These are phyloP conservation scores for Mionectes macconnelli DNA, from an alignment of 2,113 vertebrate species.

Conservation along the genomic window DNA sequence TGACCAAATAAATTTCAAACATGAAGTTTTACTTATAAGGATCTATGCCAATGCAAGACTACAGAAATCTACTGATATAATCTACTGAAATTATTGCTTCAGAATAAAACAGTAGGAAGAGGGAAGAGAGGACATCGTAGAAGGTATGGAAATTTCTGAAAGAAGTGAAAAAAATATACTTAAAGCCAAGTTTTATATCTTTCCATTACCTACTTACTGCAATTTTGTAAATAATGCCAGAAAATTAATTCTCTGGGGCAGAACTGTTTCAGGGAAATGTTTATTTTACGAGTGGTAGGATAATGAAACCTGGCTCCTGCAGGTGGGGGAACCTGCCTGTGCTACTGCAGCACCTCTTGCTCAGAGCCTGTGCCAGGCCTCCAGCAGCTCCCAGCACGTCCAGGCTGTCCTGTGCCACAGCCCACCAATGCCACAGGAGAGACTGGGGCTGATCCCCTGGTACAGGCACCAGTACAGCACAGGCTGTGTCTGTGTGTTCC, in stretches of 20 bases:
- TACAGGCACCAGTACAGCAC: background rate
- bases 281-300: background rate
- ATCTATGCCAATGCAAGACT: background rate
- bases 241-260: background rate
- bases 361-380: fast-evolving
- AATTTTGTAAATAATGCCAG: background rate
- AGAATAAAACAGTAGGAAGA: background rate
- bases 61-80: background rate
- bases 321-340: background rate
- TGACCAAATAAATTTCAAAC: background rate
- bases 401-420: too few species aligned
- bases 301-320: background rate
- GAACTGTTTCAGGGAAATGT: background rate
- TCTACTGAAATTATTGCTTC: background rate
- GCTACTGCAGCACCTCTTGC: fast-evolving
- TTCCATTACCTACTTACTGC: background rate
- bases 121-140: background rate
- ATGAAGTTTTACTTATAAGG: background rate
- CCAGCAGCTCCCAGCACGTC: background rate
- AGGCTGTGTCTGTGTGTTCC: fast-evolving
- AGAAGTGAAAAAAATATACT: background rate
- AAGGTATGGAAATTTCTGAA: background rate
- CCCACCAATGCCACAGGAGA: too few species aligned
- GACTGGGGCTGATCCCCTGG: background rate
- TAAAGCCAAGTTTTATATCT: background rate